These are phyloP conservation scores for Drosophila sp. DNA, from an alignment of 1,140 invertebrate species.

Conservation along the genomic window DNA sequence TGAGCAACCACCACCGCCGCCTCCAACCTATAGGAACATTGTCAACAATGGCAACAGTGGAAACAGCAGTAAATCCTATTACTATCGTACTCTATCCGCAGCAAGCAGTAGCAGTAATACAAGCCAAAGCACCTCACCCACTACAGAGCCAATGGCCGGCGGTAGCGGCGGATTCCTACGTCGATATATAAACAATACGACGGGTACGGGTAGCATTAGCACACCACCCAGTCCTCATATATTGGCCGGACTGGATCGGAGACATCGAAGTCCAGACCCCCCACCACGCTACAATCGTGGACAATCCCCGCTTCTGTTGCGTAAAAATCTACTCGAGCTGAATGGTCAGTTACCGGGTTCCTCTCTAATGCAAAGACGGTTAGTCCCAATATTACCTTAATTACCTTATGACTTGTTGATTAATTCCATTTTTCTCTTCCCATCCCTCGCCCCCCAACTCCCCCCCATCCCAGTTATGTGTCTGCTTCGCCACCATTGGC, in stretches of 20 bases:
- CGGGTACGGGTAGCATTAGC: constrained; percentile 45
- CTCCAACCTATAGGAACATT: constrained; percentile 68
- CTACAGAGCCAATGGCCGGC: constrained; percentile 57
- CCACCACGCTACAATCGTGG: constrained; percentile 87
- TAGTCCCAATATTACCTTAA: constrained; percentile 27
- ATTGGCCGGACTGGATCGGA: constrained; percentile 72
- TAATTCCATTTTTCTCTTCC: background rate
- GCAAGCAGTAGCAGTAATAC: constrained; percentile 73
- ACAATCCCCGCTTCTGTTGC: constrained; percentile 86
- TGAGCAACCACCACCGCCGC: constrained; percentile 48
- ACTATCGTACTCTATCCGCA: constrained; percentile 73
- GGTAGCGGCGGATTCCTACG: constrained; percentile 40
- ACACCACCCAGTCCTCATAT: constrained; percentile 68
- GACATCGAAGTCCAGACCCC: constrained; percentile 87
- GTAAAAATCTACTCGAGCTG: constrained; percentile 85
- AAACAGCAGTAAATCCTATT: constrained; percentile 55
- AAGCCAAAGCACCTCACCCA: constrained; percentile 73
- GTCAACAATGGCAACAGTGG: constrained; percentile 4
- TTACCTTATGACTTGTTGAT: constrained; percentile 2
- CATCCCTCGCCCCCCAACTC: background rate
- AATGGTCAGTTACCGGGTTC: constrained; percentile 84
- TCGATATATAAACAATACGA: constrained; percentile 28
- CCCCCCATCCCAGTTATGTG: constrained; percentile 84
- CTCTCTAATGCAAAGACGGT: constrained; percentile 86
- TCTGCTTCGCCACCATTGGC: constrained; percentile 88